Conservation (phyloP, 2,888 invertebrate species). For the Pyrrhosoma nymphula region DNA sequence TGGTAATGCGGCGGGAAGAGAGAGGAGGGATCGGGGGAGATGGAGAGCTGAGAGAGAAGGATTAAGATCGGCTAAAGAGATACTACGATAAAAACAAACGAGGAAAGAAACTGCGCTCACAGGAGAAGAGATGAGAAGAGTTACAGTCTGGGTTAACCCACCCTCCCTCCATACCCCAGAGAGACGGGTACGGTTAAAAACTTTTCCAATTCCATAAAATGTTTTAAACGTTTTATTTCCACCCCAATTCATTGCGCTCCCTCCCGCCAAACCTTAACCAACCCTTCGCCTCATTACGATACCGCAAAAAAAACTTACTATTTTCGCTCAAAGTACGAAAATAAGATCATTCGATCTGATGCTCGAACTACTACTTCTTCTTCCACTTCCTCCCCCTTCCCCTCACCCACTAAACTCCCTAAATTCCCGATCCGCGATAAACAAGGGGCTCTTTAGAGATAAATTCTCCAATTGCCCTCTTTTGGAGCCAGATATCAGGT, state of each 20-base stretch:
- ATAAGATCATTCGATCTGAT: not conserved
- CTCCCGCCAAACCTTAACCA: not conserved
- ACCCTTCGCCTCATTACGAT: not conserved
- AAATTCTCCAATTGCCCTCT: not conserved
- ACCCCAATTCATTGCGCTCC: not conserved
- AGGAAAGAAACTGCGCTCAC: not conserved
- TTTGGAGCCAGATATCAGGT: not conserved
- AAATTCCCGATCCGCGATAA: not conserved
- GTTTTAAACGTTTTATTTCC: slow-evolving; percentile 21
- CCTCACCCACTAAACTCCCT: not conserved
- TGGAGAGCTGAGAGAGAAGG: not conserved
- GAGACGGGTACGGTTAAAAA: not conserved
- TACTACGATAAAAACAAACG: not conserved
- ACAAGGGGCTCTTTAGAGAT: not conserved
- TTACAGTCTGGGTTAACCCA: not conserved
- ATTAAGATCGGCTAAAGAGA: slow-evolving; percentile 7
- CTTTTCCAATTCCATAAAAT: slow-evolving; percentile 30
- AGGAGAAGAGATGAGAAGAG: not conserved
- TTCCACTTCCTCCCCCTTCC: not conserved
- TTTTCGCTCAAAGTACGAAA: not conserved
- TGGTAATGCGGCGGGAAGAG: not conserved
- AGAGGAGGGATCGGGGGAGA: not conserved
- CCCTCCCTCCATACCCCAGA: not conserved
- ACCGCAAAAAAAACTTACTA: not conserved
- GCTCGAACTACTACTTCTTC: not conserved